Evolutionary conservation across 2,113 vertebrate species (phyloP), one percentile per base, ranked within the genome.

Genomic region (Galeopterus variegatus): DNA sequence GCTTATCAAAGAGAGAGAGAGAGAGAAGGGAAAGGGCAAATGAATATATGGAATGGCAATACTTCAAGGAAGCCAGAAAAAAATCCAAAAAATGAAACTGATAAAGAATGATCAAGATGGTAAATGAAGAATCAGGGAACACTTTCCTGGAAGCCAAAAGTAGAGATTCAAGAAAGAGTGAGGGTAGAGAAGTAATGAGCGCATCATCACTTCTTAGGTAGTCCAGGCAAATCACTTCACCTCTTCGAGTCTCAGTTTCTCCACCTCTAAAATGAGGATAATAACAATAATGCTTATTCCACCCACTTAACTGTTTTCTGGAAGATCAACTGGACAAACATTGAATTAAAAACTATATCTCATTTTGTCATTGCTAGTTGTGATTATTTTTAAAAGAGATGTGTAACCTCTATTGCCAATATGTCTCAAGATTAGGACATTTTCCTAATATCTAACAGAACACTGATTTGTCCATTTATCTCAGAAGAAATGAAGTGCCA

Each of bases 401-500:
- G 75, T 77, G 9, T 41, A 76, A 36, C 17, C 7, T 90, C 48
- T 64, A 64, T 8, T 56, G 12, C n/a, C 76, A 95, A 54, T 69
- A 77, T 41, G 28, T 21, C 7, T 92, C 85, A 69, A 86, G 41
- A 45, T 41, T 77, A 54, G 52, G 28, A 18, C 31, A 64, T 88
- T 84, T 81, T 82, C 72, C 62, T 91, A 95, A 54, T 67, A 76
- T 62, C 3, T 60, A 67, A 50, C 3, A 45, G 54, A 94, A 94
- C 14, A n/a, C 4, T 15, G 82, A 72, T 84, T 33, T 82, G 41
- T 67, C 48, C 77, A 69, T 89, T 84, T 87, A 69, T 41, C 82
- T 88, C 41, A 83, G 26, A 83, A 95, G 73, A 93, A 88, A 77
- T 62, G 31, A 97, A 89, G 52, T 28, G 60, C 24, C 15, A 90